Conservation (phyloP, 2,797 vertebrate genomes). For the Parauchenoglanis punctatus region DNA sequence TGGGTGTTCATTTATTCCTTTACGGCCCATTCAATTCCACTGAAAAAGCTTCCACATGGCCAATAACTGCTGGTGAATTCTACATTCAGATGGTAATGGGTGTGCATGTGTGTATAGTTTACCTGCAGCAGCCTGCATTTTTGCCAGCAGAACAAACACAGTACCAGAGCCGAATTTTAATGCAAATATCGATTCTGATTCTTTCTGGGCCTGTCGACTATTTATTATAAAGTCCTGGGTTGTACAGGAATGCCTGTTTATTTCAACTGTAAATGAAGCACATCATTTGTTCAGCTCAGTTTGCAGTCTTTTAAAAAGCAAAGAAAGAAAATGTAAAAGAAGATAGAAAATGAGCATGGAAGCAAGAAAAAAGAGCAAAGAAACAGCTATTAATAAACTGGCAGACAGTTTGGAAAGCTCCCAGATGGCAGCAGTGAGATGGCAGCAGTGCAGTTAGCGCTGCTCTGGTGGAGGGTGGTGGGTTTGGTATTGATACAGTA, state of each 20-base stretch:
- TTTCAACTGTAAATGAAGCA: constrained; percentile 28
- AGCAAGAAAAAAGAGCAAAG: neutral
- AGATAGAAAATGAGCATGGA: neutral
- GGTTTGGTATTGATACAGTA: constrained; percentile 19
- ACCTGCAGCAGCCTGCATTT: constrained; percentile 1
- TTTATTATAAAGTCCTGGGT: constrained; percentile 17
- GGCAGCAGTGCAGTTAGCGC: neutral
- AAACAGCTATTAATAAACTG: constrained; percentile 26
- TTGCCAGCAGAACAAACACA: constrained; percentile 21
- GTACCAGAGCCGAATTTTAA: constrained; percentile 28
- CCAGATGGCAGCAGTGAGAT: constrained; percentile 13
- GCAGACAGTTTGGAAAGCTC: constrained; percentile 22
- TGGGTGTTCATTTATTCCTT: neutral
- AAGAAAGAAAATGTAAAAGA: neutral
- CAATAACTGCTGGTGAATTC: neutral
- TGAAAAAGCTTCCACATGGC: neutral
- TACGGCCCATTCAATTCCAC: neutral
- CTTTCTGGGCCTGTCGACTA: constrained; percentile 19
- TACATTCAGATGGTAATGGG: neutral
- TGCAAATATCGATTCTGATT: constrained; percentile 23
- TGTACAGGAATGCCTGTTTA: constrained; percentile 17
- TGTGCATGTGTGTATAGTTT: neutral
- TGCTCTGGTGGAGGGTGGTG: constrained; percentile 4
- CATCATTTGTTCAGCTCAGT: constrained; percentile 27
- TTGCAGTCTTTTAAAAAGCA: constrained; percentile 1